Conservation (phyloP, 2,113 vertebrate genomes). For the Oncorhynchus tshawytscha region DNA sequence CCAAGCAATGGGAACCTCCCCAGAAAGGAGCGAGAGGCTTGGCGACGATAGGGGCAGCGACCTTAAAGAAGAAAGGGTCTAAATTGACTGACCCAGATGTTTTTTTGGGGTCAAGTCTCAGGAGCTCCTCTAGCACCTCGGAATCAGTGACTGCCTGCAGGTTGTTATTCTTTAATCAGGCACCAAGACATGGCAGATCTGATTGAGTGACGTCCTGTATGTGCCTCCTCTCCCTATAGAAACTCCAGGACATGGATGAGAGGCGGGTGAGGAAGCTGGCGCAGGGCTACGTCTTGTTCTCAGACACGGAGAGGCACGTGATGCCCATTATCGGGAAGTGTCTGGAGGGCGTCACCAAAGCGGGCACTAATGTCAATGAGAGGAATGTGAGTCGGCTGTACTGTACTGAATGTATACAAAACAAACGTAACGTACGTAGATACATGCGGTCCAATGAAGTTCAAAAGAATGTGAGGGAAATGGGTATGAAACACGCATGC, state of each 20-base stretch:
- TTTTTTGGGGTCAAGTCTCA: too few relatives aligned
- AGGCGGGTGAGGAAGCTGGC: constrained; percentile 74
- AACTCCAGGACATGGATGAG: constrained; percentile 87
- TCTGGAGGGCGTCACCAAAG: constrained; percentile 86
- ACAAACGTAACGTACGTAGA: neutral
- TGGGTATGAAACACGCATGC: neutral
- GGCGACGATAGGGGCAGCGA: too few relatives aligned
- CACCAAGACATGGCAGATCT: neutral
- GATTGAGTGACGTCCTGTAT: constrained; percentile 15
- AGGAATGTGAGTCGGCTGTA: constrained; percentile 74
- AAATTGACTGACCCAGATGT: too few relatives aligned
- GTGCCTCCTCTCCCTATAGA: constrained; percentile 69
- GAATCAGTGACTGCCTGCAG: too few relatives aligned
- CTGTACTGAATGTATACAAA: neutral
- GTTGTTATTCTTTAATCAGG: too few relatives aligned
- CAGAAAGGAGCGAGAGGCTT: too few relatives aligned
- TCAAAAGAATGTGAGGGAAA: neutral
- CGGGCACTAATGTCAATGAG: constrained; percentile 78
- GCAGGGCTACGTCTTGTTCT: constrained; percentile 79
- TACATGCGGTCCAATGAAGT: neutral
- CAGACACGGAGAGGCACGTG: constrained; percentile 83
- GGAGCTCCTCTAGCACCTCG: too few relatives aligned
- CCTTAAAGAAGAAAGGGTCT: too few relatives aligned
- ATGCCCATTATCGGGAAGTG: constrained; percentile 90
- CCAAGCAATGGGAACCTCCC: too few relatives aligned